Percentiles rank a stretch among this genome's conserved stretches.
These are phyloP conservation scores for Digitonthophagus gazella DNA, from an alignment of 2,888 invertebrate genomes.

Conservation along the genomic window DNA sequence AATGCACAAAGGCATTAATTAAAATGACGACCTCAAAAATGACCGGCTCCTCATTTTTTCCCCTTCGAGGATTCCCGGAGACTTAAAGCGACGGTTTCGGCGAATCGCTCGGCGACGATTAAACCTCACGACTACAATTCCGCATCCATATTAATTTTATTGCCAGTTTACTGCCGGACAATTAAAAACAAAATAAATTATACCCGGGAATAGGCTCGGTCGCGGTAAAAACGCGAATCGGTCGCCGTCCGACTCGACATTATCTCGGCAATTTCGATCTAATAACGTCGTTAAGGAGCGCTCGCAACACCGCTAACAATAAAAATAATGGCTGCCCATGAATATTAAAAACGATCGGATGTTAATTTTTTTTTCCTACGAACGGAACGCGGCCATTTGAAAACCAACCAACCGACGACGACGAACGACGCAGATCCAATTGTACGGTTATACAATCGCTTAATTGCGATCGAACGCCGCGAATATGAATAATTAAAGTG, in stretches of 20 bases:
- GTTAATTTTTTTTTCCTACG: background rate
- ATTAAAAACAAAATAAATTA: background rate
- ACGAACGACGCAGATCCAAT: background rate
- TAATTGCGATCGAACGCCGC: background rate
- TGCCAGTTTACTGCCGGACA: background rate
- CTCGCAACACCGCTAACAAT: background rate
- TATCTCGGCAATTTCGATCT: conserved; percentile 6
- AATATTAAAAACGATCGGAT: conserved; percentile 7
- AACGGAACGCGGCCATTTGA: background rate
- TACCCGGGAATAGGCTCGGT: background rate
- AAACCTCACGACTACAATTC: background rate
- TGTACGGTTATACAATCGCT: background rate
- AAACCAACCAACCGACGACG: too few species aligned
- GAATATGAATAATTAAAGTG: background rate
- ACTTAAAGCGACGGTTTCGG: too few species aligned
- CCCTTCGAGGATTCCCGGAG: too few species aligned
- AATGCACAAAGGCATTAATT: background rate
- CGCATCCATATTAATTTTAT: background rate
- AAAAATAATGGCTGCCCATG: conserved; percentile 7
- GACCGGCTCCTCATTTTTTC: background rate
- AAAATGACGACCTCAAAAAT: background rate
- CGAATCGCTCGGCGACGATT: too few species aligned
- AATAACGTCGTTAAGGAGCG: conserved; percentile 11
- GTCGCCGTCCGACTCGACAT: background rate
- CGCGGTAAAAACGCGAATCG: background rate